Percentiles rank a stretch among this genome's conserved stretches.
Conservation (phyloP, 2,113 vertebrate species). For the Poeciliopsis prolifica region DNA sequence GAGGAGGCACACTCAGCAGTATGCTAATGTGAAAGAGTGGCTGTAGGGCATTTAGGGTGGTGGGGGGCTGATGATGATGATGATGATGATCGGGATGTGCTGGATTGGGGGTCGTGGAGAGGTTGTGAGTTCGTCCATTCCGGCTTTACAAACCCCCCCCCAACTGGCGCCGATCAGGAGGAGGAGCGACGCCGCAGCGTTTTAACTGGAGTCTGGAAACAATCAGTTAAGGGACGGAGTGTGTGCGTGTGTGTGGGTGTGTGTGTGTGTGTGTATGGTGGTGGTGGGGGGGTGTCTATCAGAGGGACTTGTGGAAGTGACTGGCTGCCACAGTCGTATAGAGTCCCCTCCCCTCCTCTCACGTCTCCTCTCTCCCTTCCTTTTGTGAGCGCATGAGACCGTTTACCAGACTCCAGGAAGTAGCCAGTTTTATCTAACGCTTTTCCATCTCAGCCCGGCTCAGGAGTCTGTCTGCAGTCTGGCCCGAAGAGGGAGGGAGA, state of each 20-base stretch:
- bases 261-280: no score
- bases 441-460: slow-evolving; percentile 53
- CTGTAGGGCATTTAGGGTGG: slow-evolving; percentile 44
- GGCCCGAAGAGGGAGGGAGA: neutral
- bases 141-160: slow-evolving; percentile 59
- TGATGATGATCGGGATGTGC: slow-evolving; percentile 44
- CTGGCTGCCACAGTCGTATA: slow-evolving; percentile 36
- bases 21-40: slow-evolving; percentile 74
- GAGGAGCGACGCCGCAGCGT: slow-evolving; percentile 25
- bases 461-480: slow-evolving; percentile 26
- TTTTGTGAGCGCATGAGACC: slow-evolving; percentile 32
- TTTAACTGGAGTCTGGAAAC: slow-evolving; percentile 72
- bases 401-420: slow-evolving; percentile 65
- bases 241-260: no score
- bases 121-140: slow-evolving; percentile 65
- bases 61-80: slow-evolving; percentile 51
- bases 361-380: slow-evolving; percentile 30
- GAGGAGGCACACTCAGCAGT: slow-evolving; percentile 71
- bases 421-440: slow-evolving; percentile 60
- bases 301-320: slow-evolving; percentile 51
- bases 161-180: slow-evolving; percentile 76
- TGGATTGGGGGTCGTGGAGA: slow-evolving; percentile 7
- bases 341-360: slow-evolving; percentile 20
- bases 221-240: slow-evolving; percentile 55
- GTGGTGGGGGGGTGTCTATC: slow-evolving; percentile 41